phyloP scores from a whole-genome alignment of 2,797 vertebrate species.

The Moxostoma hubbsi region DNA sequence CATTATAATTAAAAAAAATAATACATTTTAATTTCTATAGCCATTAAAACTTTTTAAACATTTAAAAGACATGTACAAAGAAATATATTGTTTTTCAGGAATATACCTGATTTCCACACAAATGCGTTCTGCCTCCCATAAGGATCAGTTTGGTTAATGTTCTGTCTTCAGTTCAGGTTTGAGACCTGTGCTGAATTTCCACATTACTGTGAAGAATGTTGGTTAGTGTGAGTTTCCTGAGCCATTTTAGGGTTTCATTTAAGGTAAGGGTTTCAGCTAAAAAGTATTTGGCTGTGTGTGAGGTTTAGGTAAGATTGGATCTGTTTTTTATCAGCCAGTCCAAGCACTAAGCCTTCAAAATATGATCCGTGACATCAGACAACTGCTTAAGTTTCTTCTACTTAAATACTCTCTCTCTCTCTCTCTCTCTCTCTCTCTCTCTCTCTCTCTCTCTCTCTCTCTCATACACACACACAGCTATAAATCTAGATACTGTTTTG shows the following conservation, averaged over 20 bases:
- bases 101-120: constrained; percentile 25
- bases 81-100: too few species aligned
- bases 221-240: constrained; percentile 12
- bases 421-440: neutral
- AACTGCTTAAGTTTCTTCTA: constrained; percentile 29
- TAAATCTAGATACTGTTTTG: constrained; percentile 28
- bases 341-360: constrained; percentile 40
- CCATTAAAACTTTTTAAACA: too few species aligned
- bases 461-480: constrained; percentile 16
- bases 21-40: too few species aligned
- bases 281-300: neutral
- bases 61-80: too few species aligned
- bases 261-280: constrained; percentile 1
- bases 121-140: constrained; percentile 6
- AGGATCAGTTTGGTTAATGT: constrained; percentile 15
- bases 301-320: constrained; percentile 23
- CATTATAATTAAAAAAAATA: too few species aligned
- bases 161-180: constrained; percentile 6
- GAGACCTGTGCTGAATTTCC: constrained; percentile 26
- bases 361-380: constrained; percentile 54
- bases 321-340: constrained; percentile 30
- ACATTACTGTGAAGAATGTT: constrained; percentile 41
- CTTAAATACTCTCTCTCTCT: constrained; percentile 22
- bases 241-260: constrained; percentile 14
- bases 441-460: neutral